Conservation (phyloP, 2,113 vertebrate species). For the Corythornis madagascariensis region DNA sequence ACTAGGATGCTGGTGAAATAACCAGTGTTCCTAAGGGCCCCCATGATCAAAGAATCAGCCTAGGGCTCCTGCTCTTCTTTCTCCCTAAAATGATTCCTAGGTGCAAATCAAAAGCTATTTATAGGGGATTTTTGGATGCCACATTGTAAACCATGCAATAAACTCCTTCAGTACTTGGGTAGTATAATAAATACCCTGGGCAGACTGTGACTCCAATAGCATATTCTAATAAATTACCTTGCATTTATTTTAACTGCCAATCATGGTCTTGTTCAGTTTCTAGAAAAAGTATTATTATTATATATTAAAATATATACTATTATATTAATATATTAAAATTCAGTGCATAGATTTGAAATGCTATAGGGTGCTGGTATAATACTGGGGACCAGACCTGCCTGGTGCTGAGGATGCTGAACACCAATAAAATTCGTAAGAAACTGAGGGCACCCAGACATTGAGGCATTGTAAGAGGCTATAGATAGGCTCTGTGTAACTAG, state of each 20-base stretch:
- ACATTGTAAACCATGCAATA: background rate
- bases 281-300: background rate
- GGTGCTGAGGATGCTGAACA: background rate
- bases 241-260: conserved; percentile 15
- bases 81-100: background rate
- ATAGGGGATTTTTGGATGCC: background rate
- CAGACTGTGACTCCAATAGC: background rate
- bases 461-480: background rate
- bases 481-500: background rate
- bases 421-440: background rate
- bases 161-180: background rate
- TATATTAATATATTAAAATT: too few relatives aligned
- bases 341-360: background rate
- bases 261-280: background rate
- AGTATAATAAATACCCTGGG: background rate
- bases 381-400: background rate
- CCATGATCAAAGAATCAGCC: background rate
- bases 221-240: background rate
- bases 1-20: background rate
- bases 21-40: background rate
- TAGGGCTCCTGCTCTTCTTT: background rate
- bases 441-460: background rate
- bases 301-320: too few relatives aligned
- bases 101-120: background rate
- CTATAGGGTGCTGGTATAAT: background rate